These are phyloP conservation scores for Oasisia sp. DNA, from an alignment of 2,888 invertebrate genomes.

Conservation along the genomic window DNA sequence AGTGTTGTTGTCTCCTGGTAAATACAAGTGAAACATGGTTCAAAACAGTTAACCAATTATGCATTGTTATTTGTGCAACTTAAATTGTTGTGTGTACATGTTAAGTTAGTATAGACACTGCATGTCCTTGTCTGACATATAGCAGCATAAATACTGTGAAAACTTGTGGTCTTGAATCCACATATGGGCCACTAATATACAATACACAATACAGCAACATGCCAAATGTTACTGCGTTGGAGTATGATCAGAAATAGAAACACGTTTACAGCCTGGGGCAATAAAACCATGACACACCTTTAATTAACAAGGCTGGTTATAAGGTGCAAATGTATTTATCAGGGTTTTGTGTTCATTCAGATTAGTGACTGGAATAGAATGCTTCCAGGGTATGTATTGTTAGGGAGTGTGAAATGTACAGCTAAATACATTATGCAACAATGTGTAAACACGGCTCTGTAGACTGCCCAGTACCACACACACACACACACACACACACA, in stretches of 20 bases:
- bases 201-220: not conserved
- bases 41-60: not conserved
- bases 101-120: not conserved
- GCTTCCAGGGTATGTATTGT: not conserved
- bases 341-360: not conserved
- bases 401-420: not conserved
- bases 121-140: not conserved
- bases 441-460: not conserved
- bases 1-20: not conserved
- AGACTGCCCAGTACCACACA: not conserved
- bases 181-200: not conserved
- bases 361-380: not conserved
- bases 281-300: not conserved
- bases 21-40: not conserved
- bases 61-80: not conserved
- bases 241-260: not conserved
- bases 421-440: not conserved
- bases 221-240: not conserved
- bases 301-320: not conserved
- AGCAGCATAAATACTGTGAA: not conserved
- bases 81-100: not conserved
- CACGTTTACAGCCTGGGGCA: not conserved
- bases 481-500: too few relatives aligned
- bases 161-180: not conserved
- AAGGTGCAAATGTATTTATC: not conserved